Evolutionary conservation across 2,797 vertebrate genomes (phyloP).

Genomic region (Eulemur albifrons): DNA sequence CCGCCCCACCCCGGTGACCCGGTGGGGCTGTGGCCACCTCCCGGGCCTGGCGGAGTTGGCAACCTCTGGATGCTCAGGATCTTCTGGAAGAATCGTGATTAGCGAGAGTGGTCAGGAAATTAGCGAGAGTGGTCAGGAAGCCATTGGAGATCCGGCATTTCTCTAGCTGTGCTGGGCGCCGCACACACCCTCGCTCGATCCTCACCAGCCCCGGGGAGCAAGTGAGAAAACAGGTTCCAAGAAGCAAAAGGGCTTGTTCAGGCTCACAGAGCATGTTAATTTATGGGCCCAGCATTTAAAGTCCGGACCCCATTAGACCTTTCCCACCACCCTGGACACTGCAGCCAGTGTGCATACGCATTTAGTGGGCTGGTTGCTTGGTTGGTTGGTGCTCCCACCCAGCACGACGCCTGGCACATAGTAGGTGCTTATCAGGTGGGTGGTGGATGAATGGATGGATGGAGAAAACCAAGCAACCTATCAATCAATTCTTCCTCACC

Average conservation of each 20-base stretch:
- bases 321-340: neutral
- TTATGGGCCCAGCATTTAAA: neutral
- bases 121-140: neutral
- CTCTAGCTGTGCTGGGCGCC: neutral
- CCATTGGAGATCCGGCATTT: rapidly evolving
- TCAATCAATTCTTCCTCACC: neutral
- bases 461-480: neutral
- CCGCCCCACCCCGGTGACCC: neutral
- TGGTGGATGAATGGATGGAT: neutral
- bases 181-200: rapidly evolving
- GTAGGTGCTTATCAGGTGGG: neutral
- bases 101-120: neutral
- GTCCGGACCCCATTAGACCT: neutral
- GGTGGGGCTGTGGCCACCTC: neutral
- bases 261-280: neutral
- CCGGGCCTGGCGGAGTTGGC: neutral
- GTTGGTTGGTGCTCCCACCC: neutral
- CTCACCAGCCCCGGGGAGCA: neutral
- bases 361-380: no score
- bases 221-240: neutral
- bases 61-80: neutral
- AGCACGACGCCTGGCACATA: neutral
- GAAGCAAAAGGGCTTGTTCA: neutral
- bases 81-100: neutral
- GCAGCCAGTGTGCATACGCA: no score